phyloP scores from a whole-genome alignment of 2,113 vertebrate species.

The Hemichromis elongatus region DNA sequence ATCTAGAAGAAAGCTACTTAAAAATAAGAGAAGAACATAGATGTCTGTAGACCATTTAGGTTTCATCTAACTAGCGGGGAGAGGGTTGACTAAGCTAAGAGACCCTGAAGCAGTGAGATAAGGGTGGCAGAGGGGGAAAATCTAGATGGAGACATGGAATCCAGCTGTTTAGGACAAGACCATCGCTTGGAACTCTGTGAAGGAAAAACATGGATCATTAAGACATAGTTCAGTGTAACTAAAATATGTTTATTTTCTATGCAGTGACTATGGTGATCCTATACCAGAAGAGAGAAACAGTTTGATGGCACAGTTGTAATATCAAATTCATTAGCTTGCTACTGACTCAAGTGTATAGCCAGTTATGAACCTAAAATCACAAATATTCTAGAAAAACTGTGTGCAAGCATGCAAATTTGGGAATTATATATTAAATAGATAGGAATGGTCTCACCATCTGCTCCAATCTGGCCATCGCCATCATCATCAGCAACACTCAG shows the following conservation, averaged over 20 bases:
- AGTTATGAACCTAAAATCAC: background rate
- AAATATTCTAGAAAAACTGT: background rate
- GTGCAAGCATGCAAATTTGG: background rate
- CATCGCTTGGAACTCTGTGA: slow-evolving; percentile 91
- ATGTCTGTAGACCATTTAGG: background rate
- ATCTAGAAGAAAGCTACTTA: slow-evolving; percentile 26
- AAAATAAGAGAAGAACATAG: slow-evolving; percentile 1
- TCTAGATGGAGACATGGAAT: background rate
- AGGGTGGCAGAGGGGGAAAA: background rate
- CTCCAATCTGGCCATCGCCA: slow-evolving; percentile 88
- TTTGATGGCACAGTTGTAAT: background rate
- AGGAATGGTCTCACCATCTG: slow-evolving; percentile 75
- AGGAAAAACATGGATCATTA: background rate
- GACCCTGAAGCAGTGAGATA: slow-evolving; percentile 30
- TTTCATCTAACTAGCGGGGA: background rate
- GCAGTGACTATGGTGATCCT: background rate
- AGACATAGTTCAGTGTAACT: background rate
- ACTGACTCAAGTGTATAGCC: background rate
- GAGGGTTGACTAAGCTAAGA: slow-evolving; percentile 6
- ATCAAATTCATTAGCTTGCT: background rate
- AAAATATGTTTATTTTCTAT: background rate
- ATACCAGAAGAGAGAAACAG: background rate
- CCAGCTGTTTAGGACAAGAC: slow-evolving; percentile 81
- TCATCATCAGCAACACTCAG: slow-evolving; percentile 84
- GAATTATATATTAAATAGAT: background rate